phyloP scores from a whole-genome alignment of 1,140 invertebrate species.

The Drosophila asahinai region DNA sequence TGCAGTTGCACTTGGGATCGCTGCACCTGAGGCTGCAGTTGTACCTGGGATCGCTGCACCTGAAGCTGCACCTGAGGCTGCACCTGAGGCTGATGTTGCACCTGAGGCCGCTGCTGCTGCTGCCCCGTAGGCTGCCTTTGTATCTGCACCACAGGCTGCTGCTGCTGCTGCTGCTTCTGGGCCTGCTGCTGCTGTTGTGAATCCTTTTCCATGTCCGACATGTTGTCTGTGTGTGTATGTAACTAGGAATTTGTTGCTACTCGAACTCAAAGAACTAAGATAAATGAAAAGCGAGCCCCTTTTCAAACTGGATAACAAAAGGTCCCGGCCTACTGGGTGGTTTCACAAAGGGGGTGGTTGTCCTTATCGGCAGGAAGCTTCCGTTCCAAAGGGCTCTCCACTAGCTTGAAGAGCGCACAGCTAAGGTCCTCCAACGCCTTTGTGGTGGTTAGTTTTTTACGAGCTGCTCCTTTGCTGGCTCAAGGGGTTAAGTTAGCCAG shows the following conservation, averaged over 20 bases:
- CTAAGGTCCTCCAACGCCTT: conserved; percentile 2
- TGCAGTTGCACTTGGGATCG: no score
- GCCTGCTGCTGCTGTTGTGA: conserved; percentile 13
- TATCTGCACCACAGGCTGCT: no score
- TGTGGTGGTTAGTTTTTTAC: conserved; percentile 17
- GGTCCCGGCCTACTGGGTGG: not conserved
- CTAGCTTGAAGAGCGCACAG: conserved; percentile 10
- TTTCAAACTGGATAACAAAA: conserved; percentile 6
- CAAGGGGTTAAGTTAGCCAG: conserved; percentile 9
- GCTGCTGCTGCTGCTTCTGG: no score
- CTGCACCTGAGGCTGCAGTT: no score
- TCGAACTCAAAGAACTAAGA: conserved; percentile 22
- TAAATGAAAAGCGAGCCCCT: conserved; percentile 29
- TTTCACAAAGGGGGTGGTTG: conserved; percentile 18
- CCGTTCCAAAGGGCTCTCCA: conserved; percentile 12
- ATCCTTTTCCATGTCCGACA: conserved; percentile 67
- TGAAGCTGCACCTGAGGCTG: no score
- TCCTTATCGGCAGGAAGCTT: not conserved
- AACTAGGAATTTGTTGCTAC: conserved; percentile 17
- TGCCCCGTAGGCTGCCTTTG: no score
- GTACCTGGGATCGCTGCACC: no score
- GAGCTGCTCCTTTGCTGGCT: not conserved
- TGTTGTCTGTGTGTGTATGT: conserved; percentile 5
- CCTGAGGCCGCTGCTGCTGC: no score
- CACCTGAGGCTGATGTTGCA: no score